A percentile compares a stretch with the other conserved stretches of the same genome.
Evolutionary conservation across 1,140 invertebrate genomes (phyloP).

Genomic region (Microplitis demolitor): DNA sequence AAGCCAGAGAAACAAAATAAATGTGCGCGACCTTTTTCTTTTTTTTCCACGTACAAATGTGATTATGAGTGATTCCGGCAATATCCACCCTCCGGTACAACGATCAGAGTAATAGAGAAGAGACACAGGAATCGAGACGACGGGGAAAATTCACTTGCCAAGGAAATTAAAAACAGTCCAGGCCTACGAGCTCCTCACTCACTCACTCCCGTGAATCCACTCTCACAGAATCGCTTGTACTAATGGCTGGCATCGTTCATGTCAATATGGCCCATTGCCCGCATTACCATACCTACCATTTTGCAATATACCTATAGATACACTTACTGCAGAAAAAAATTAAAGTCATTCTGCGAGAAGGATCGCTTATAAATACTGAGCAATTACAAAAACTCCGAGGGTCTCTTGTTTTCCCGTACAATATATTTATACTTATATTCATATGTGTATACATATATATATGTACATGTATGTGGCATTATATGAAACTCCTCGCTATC

Average conservation of each 20-base stretch:
- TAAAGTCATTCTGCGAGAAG: no score
- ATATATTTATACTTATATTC: no score
- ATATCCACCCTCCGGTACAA: constrained; percentile 52
- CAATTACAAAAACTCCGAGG: constrained; percentile 54
- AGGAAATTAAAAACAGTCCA: constrained; percentile 62
- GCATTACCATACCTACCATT: constrained; percentile 59
- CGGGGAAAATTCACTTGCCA: constrained; percentile 57
- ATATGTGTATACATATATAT: no score
- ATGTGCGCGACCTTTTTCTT: neutral
- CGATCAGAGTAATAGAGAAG: constrained; percentile 2
- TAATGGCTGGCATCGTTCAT: constrained; percentile 62
- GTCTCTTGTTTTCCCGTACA: neutral
- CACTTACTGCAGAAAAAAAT: constrained; percentile 12
- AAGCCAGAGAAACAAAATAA: no score
- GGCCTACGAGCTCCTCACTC: constrained; percentile 19
- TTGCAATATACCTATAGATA: neutral
- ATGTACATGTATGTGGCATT: no score
- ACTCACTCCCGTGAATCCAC: constrained; percentile 25
- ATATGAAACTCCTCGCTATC: no score
- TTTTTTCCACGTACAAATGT: constrained; percentile 39
- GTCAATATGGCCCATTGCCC: constrained; percentile 63
- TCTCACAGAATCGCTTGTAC: constrained; percentile 37
- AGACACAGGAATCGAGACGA: neutral
- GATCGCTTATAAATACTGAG: constrained; percentile 61
- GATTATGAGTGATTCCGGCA: constrained; percentile 62